A percentile compares a stretch with the other conserved stretches of the same genome.
Conservation (phyloP, 2,113 vertebrate genomes). For the Chamaetylas fuelleborni region DNA sequence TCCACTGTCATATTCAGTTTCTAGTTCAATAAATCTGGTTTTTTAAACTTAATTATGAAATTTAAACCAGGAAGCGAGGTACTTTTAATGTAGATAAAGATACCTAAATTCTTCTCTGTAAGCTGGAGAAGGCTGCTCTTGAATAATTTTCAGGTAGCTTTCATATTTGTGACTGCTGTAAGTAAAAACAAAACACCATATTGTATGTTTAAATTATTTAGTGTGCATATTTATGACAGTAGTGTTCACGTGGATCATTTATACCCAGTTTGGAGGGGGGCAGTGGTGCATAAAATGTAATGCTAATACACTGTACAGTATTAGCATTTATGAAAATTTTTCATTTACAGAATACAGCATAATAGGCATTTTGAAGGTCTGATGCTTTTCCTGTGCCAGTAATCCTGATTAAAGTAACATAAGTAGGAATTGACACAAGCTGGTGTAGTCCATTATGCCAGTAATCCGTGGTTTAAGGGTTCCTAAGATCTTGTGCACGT, state of each 20-base stretch:
- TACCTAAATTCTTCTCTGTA: neutral
- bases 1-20: neutral
- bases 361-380: neutral
- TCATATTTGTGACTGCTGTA: neutral
- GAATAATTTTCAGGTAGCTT: neutral
- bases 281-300: neutral
- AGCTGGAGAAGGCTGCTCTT: neutral
- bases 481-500: neutral
- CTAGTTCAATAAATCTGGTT: neutral
- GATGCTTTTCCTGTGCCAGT: neutral
- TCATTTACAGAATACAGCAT: neutral
- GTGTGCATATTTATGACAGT: neutral
- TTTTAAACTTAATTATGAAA: neutral
- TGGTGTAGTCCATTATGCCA: neutral
- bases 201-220: neutral
- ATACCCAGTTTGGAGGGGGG: neutral
- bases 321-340: neutral
- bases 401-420: neutral
- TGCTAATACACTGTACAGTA: neutral
- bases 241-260: neutral
- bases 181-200: neutral
- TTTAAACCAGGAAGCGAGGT: neutral
- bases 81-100: neutral
- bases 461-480: neutral
- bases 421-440: neutral